Evolutionary conservation across 2,888 invertebrate genomes (phyloP).

Genomic region (Hololepta plana): DNA sequence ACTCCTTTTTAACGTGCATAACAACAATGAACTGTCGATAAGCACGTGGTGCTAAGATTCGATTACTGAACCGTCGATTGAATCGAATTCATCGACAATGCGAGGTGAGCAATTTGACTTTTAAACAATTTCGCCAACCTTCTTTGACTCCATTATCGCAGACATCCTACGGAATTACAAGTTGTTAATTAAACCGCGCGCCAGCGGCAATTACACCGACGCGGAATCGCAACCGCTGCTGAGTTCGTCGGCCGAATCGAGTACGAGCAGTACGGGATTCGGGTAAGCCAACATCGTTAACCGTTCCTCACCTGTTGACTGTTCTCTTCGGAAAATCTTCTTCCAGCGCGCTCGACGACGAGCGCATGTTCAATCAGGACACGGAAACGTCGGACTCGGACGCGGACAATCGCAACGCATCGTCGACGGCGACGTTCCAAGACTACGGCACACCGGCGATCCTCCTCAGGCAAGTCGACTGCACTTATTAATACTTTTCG

Average conservation of each 20-base stretch:
- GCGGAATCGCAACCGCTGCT: conserved; percentile 25
- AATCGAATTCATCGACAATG: no score
- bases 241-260: conserved; percentile 23
- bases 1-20: no score
- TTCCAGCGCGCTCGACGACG: conserved; percentile 12
- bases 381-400: conserved; percentile 21
- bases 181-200: conserved; percentile 12
- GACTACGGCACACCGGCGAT: conserved; percentile 1
- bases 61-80: no score
- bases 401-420: conserved; percentile 3
- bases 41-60: no score
- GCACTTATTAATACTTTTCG: conserved; percentile 5
- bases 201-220: conserved; percentile 22
- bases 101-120: conserved; percentile 1
- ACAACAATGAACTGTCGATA: no score
- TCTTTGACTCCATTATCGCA: conserved; percentile 11
- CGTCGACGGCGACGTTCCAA: conserved; percentile 4
- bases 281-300: conserved; percentile 18
- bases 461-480: conserved; percentile 1
- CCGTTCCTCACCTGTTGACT: neutral
- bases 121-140: neutral
- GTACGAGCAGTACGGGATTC: conserved; percentile 23
- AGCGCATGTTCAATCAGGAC: conserved; percentile 18
- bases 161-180: conserved; percentile 22
- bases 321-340: conserved; percentile 1